These are phyloP conservation scores for Panagrolaimus sp. DNA, from an alignment of 1,140 invertebrate genomes.

Conservation along the genomic window DNA sequence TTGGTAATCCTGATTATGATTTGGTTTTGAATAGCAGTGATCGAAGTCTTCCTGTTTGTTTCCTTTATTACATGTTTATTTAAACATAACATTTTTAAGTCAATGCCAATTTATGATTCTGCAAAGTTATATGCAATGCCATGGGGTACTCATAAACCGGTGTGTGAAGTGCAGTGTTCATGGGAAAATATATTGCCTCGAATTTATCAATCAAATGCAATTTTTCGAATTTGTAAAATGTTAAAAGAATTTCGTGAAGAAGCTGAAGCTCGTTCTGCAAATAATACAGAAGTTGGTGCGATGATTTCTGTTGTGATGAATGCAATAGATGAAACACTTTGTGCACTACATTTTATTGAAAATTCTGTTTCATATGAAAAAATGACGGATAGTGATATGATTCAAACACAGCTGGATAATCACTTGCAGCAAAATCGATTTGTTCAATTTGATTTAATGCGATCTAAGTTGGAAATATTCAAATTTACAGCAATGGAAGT, in stretches of 20 bases:
- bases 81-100: conserved; percentile 26
- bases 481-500: conserved; percentile 22
- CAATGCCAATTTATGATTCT: conserved; percentile 46
- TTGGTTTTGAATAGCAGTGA: conserved; percentile 36
- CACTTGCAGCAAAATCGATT: conserved; percentile 31
- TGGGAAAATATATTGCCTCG: conserved; percentile 39
- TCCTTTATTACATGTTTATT: neutral
- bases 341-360: neutral
- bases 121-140: conserved; percentile 44
- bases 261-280: neutral
- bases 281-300: neutral
- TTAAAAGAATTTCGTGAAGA: conserved; percentile 3
- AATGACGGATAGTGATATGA: neutral
- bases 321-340: conserved; percentile 5
- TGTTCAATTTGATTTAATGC: conserved; percentile 14
- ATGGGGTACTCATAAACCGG: conserved; percentile 52
- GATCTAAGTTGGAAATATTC: conserved; percentile 21
- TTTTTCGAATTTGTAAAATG: conserved; percentile 6
- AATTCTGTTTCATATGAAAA: neutral
- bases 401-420: conserved; percentile 24
- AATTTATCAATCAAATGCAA: conserved; percentile 38
- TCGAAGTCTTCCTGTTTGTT: conserved; percentile 35
- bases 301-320: neutral
- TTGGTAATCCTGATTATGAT: conserved; percentile 31
- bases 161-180: conserved; percentile 37